These are phyloP conservation scores for Rhabditoides inermis DNA, from an alignment of 2,888 invertebrate species.

Conservation along the genomic window DNA sequence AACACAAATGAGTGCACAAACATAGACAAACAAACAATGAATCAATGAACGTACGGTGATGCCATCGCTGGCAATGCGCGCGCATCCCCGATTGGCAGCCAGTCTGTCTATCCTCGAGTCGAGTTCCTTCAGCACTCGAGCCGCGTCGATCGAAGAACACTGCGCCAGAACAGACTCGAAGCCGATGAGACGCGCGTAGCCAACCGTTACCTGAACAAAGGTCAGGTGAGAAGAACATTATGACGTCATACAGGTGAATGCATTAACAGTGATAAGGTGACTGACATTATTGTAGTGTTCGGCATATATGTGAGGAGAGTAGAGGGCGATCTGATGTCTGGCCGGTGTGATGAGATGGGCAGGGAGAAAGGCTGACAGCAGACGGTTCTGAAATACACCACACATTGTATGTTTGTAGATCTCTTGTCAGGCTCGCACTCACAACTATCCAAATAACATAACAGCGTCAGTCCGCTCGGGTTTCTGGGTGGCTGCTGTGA, in stretches of 20 bases:
- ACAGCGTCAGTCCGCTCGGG: too few species aligned
- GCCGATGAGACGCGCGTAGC: conserved; percentile 40
- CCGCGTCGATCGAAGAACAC: conserved; percentile 43
- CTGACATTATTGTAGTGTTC: conserved; percentile 35
- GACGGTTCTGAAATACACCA: conserved; percentile 30
- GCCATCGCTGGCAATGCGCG: conserved; percentile 23
- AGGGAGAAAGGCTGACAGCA: conserved; percentile 41
- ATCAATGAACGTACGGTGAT: too few species aligned
- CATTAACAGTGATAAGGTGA: too few species aligned
- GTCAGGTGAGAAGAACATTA: too few species aligned
- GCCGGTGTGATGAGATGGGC: conserved; percentile 37
- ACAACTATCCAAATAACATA: neutral
- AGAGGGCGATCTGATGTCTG: conserved; percentile 37
- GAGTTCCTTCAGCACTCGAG: conserved; percentile 42
- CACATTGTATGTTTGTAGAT: neutral
- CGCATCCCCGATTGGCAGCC: conserved; percentile 16
- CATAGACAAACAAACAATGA: too few species aligned
- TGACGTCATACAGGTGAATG: too few species aligned
- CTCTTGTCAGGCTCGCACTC: neutral
- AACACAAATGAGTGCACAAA: too few species aligned
- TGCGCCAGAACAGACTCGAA: conserved; percentile 39
- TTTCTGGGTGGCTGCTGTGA: too few species aligned
- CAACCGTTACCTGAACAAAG: conserved; percentile 33
- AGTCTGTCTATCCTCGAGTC: conserved; percentile 24
- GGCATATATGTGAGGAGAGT: conserved; percentile 39